Evolutionary conservation across 2,113 vertebrate genomes (phyloP), one percentile per base, ranked within the genome.

Genomic region (Sitta europaea): DNA sequence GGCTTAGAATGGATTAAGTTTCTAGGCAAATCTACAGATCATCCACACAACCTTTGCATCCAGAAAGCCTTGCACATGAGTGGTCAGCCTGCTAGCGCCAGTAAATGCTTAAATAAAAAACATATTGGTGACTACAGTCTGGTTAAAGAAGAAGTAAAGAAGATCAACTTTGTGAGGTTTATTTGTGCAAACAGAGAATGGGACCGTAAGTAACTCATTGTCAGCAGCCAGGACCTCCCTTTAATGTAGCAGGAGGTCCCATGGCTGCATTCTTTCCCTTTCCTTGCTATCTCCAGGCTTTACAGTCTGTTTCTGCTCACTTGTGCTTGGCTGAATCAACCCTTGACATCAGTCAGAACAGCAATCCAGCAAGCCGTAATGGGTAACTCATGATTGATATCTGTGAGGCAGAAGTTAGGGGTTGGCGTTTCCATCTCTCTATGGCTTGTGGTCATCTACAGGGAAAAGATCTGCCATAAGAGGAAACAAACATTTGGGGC

Each of bases 1-100:
- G 78, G 94, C 54, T 96, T 95, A 94, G 57, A 87, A 87, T 48
- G 65, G 89, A 94, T 94, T 95, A 95, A 95, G 81, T 95, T 96
- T 91, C 77, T 62, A 91, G 70, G 78, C 74, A 92, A 68, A 89
- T 85, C 83, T 94, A 82, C 73, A 89, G 68, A 91, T 91, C 83
- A 92, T 80, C 86, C 76, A 88, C 81, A 65, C 57, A 95, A 89
- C 74, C 62, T 89, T 67, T 87, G 51, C 65, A 43, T 91, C 8
- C 48, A 92, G 43, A 81, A 79, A 88, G n/a, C 28, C 42, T 72
- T 83, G 54, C 62, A 92, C 2, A 2, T 38, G 45, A 91, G 54
- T 73, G 43, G 50, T 68, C 70, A 79, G 54, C 29, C 58, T 82
- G 45, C 50, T 92, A 94, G 78, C 0, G 0, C 36, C 43, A 57